These are phyloP conservation scores for Platycheirus albimanus DNA, from an alignment of 2,888 invertebrate genomes.

Conservation along the genomic window DNA sequence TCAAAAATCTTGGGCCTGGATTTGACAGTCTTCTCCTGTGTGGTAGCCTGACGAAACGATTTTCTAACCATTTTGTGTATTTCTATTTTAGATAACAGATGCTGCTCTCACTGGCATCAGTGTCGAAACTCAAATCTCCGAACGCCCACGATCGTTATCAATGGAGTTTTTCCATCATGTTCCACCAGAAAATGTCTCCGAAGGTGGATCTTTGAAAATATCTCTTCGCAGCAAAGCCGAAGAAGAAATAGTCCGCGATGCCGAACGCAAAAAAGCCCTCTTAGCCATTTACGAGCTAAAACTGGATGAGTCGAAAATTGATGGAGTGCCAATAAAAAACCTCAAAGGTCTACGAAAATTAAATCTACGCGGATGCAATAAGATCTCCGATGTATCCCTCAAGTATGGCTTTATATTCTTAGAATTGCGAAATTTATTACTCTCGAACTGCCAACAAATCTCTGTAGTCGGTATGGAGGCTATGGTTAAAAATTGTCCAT, in stretches of 20 bases:
- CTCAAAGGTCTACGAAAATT: slow-evolving; percentile 85
- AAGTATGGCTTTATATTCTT: slow-evolving; percentile 87
- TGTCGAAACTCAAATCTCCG: slow-evolving; percentile 65
- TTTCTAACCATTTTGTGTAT: too few relatives aligned
- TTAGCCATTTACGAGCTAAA: slow-evolving; percentile 85
- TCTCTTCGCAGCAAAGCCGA: slow-evolving; percentile 87
- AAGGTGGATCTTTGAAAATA: slow-evolving; percentile 82
- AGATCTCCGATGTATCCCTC: slow-evolving; percentile 88
- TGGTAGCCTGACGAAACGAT: too few relatives aligned
- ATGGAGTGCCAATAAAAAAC: slow-evolving; percentile 84
- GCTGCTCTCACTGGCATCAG: slow-evolving; percentile 87
- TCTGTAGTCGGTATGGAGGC: slow-evolving; percentile 86
- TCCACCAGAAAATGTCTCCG: slow-evolving; percentile 69
- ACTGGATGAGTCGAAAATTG: slow-evolving; percentile 76
- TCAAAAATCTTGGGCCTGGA: too few relatives aligned
- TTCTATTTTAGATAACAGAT: slow-evolving; percentile 84
- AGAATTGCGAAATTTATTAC: slow-evolving; percentile 85
- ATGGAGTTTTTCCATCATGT: slow-evolving; percentile 77
- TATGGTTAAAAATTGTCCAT: slow-evolving; percentile 87
- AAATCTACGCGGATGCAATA: slow-evolving; percentile 87
- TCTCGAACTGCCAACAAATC: slow-evolving; percentile 88
- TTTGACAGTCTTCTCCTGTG: too few relatives aligned
- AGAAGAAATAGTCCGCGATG: slow-evolving; percentile 87
- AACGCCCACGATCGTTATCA: slow-evolving; percentile 63
- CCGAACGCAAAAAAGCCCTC: slow-evolving; percentile 86